Percentiles rank a stretch among this genome's conserved stretches.
Conservation (phyloP, 2,888 invertebrate genomes). For the Apoderus coryli region DNA sequence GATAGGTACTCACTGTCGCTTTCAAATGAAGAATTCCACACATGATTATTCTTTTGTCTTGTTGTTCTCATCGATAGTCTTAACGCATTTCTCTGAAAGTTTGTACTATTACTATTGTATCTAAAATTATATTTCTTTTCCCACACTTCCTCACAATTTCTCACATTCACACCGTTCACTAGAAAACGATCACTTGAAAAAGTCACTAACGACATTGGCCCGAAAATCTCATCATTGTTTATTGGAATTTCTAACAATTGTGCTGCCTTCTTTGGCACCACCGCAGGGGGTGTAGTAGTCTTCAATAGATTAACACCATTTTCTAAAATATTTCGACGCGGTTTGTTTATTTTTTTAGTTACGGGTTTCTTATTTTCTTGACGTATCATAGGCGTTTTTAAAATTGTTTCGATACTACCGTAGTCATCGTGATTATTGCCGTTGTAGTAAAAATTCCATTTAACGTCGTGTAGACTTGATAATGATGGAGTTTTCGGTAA, state of each 20-base stretch:
- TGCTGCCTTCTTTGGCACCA: constrained; percentile 47
- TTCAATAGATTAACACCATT: constrained; percentile 19
- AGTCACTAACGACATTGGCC: no score
- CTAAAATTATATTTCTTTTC: constrained; percentile 20
- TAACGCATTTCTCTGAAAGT: constrained; percentile 27
- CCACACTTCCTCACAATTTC: constrained; percentile 16
- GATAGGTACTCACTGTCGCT: constrained; percentile 13
- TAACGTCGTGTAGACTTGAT: constrained; percentile 21
- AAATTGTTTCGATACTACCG: constrained; percentile 24
- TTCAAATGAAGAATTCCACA: constrained; percentile 21
- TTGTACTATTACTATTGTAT: no score
- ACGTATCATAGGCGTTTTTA: constrained; percentile 28
- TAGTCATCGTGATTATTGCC: constrained; percentile 6
- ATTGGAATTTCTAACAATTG: constrained; percentile 42
- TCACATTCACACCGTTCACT: constrained; percentile 3
- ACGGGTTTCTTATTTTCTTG: constrained; percentile 16
- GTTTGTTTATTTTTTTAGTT: constrained; percentile 21
- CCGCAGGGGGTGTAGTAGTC: constrained; percentile 32
- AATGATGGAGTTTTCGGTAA: constrained; percentile 24
- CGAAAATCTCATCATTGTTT: constrained; percentile 21
- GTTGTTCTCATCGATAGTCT: constrained; percentile 24
- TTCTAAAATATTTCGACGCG: constrained; percentile 16
- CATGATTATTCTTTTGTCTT: constrained; percentile 19
- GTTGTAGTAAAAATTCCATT: constrained; percentile 8
- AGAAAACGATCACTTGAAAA: constrained; percentile 7